Conservation (phyloP, 2,113 vertebrate species). For the Alligator sinensis region DNA sequence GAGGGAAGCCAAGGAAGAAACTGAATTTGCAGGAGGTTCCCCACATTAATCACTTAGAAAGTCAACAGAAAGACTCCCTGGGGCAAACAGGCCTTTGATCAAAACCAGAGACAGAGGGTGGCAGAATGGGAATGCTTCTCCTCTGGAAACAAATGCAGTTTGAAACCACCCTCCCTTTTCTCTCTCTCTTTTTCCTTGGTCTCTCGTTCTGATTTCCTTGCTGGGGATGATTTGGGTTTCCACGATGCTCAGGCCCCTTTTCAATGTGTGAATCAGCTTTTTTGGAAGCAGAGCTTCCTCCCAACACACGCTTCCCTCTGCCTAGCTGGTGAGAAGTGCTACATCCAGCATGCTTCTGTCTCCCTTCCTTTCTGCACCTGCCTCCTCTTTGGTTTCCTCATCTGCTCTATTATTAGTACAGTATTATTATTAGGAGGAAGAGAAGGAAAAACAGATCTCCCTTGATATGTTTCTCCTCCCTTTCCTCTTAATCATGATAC, state of each 20-base stretch:
- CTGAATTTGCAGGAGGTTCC: conserved; percentile 46
- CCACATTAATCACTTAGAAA: background rate
- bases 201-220: background rate
- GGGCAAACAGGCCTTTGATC: background rate
- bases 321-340: too few relatives aligned
- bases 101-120: background rate
- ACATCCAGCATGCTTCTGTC: too few relatives aligned
- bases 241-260: background rate
- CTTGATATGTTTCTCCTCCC: too few relatives aligned
- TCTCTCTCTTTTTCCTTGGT: background rate
- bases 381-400: too few relatives aligned
- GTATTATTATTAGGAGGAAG: too few relatives aligned
- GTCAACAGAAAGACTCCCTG: background rate
- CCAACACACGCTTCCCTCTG: too few relatives aligned
- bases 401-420: too few relatives aligned
- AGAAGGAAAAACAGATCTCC: too few relatives aligned
- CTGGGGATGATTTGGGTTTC: background rate
- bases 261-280: too few relatives aligned
- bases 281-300: too few relatives aligned
- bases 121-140: background rate
- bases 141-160: fast-evolving
- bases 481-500: too few relatives aligned
- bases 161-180: background rate
- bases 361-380: too few relatives aligned
- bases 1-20: conserved; percentile 2